phyloP scores from a whole-genome alignment of 2,113 vertebrate genomes.

The Ramphastos sulfuratus region DNA sequence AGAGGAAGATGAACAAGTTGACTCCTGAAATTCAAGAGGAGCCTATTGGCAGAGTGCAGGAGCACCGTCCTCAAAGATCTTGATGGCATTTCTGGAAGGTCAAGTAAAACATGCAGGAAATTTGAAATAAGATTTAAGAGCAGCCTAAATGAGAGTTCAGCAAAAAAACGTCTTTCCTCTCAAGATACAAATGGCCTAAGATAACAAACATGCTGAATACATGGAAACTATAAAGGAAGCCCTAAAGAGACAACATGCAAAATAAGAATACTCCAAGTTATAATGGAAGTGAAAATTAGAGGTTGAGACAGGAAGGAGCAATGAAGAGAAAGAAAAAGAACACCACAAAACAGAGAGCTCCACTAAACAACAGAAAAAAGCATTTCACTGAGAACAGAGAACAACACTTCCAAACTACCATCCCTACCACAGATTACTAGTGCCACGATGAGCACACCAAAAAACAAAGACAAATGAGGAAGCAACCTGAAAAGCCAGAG shows the following conservation, averaged over 20 bases:
- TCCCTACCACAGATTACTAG: not conserved
- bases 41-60: not conserved
- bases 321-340: not conserved
- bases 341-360: not conserved
- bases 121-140: constrained; percentile 42
- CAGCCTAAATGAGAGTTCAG: constrained; percentile 33
- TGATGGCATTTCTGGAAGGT: constrained; percentile 23
- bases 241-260: not conserved
- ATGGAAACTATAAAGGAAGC: not conserved
- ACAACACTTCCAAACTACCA: not conserved
- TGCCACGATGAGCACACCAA: accelerated
- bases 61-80: not conserved
- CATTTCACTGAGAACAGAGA: not conserved
- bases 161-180: constrained; percentile 57
- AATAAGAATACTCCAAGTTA: not conserved
- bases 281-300: constrained; percentile 10
- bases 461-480: not conserved
- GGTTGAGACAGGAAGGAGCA: not conserved
- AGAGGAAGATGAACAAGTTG: not conserved
- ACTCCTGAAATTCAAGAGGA: constrained; percentile 1
- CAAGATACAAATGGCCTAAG: constrained; percentile 34
- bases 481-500: not conserved
- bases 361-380: not conserved
- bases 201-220: constrained; percentile 47
- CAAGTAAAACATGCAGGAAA: constrained; percentile 53